A percentile compares a stretch with the other conserved stretches of the same genome.
These are phyloP conservation scores for Uloborus plumipes DNA, from an alignment of 2,888 invertebrate genomes.

Conservation along the genomic window DNA sequence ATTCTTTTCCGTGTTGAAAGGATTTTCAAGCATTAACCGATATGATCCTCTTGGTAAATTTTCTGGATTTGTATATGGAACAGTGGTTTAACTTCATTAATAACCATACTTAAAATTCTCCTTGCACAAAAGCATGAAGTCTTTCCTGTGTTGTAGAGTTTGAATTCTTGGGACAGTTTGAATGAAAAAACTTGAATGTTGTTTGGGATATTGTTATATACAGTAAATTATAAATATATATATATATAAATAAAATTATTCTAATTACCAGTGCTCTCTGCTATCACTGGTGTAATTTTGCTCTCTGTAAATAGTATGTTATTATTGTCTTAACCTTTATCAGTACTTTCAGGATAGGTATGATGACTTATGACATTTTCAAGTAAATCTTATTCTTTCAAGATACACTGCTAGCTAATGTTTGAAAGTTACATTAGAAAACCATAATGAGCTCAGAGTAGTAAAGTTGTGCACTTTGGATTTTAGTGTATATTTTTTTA, in stretches of 20 bases:
- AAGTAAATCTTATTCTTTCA: slow-evolving; percentile 43
- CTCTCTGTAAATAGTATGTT: slow-evolving; percentile 63
- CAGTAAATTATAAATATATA: slow-evolving; percentile 63
- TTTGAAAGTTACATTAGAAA: slow-evolving; percentile 45
- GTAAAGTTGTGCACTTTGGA: slow-evolving; percentile 37
- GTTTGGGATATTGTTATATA: slow-evolving; percentile 64
- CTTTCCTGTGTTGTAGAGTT: slow-evolving; percentile 56
- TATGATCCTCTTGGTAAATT: too few species aligned
- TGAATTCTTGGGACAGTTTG: slow-evolving; percentile 48
- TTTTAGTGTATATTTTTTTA: slow-evolving; percentile 26
- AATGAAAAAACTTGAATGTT: slow-evolving; percentile 57
- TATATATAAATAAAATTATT: slow-evolving; percentile 53
- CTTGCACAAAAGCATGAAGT: slow-evolving; percentile 50
- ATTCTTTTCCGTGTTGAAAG: too few species aligned
- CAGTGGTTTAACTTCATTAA: slow-evolving; percentile 42
- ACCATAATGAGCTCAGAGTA: slow-evolving; percentile 45
- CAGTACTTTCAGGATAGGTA: slow-evolving; percentile 48
- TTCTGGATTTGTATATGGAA: slow-evolving; percentile 27
- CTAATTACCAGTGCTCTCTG: slow-evolving; percentile 45
- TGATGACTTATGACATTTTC: slow-evolving; percentile 43
- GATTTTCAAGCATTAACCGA: too few species aligned
- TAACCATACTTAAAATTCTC: slow-evolving; percentile 52
- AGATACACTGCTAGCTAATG: slow-evolving; percentile 44
- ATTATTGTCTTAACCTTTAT: slow-evolving; percentile 56
- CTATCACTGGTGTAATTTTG: slow-evolving; percentile 54